phyloP scores from a whole-genome alignment of 2,113 vertebrate species.

The Petrocephalus zakoni region DNA sequence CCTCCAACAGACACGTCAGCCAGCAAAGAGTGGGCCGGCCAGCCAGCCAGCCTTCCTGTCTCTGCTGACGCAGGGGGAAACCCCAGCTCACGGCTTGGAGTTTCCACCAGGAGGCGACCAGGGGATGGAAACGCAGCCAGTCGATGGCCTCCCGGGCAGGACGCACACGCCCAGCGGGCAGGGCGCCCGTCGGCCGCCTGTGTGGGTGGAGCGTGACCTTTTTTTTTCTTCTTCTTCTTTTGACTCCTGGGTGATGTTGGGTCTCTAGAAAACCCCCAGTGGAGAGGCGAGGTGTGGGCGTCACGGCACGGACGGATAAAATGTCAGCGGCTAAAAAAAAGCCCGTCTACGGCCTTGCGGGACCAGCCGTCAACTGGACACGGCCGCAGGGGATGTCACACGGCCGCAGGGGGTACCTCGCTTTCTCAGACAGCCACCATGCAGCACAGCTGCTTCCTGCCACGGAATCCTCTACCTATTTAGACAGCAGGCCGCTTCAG shows the following conservation, averaged over 20 bases:
- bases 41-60: neutral
- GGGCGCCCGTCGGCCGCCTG: neutral
- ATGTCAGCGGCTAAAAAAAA: constrained; percentile 5
- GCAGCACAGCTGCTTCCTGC: neutral
- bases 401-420: neutral
- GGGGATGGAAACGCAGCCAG: neutral
- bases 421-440: neutral
- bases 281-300: neutral
- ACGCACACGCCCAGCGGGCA: neutral
- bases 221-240: neutral
- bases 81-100: neutral
- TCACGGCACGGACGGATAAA: neutral
- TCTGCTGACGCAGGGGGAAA: neutral
- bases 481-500: neutral
- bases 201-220: constrained; percentile 17
- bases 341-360: neutral
- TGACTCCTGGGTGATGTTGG: neutral
- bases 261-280: constrained; percentile 11
- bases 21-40: neutral
- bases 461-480: neutral
- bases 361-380: neutral
- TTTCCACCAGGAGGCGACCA: constrained; percentile 8
- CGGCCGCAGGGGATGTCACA: neutral
- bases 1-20: neutral
- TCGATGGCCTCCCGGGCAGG: neutral